Conservation (phyloP, 2,113 vertebrate genomes). For the Glaucidium brasilianum region DNA sequence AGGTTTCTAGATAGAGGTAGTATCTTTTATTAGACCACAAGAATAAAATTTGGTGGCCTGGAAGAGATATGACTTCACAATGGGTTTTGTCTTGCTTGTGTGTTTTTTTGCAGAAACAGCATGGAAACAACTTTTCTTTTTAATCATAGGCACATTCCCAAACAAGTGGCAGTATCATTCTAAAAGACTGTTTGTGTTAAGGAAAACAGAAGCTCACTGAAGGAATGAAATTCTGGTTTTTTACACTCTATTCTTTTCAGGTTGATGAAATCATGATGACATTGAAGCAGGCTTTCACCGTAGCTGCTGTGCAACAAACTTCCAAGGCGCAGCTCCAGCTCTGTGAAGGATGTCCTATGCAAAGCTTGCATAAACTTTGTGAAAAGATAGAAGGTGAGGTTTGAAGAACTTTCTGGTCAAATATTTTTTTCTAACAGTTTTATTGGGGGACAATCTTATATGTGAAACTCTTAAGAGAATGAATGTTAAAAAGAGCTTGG, state of each 20-base stretch:
- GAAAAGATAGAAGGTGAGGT: constrained; percentile 91
- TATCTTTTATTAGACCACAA: background rate
- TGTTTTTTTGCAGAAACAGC: background rate
- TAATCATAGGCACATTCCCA: background rate
- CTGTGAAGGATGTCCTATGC: constrained; percentile 92
- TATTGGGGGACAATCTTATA: background rate
- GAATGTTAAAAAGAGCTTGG: background rate
- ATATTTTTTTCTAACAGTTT: background rate
- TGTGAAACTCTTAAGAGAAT: background rate
- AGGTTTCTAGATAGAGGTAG: background rate
- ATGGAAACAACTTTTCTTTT: background rate
- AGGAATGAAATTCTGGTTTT: background rate
- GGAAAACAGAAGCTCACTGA: background rate
- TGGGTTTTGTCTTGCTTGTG: background rate
- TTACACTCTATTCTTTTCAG: constrained; percentile 52
- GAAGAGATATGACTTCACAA: background rate
- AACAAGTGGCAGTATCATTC: background rate
- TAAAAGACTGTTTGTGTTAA: background rate
- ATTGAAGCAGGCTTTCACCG: constrained; percentile 94
- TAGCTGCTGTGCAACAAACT: constrained; percentile 88
- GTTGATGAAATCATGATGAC: constrained; percentile 99
- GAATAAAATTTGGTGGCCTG: background rate
- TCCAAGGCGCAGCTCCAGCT: constrained; percentile 81
- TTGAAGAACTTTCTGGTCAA: background rate
- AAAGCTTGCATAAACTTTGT: constrained; percentile 89